A percentile compares a stretch with the other conserved stretches of the same genome.
Evolutionary conservation across 1,140 invertebrate species (phyloP).

Genomic region (Lerema accius): DNA sequence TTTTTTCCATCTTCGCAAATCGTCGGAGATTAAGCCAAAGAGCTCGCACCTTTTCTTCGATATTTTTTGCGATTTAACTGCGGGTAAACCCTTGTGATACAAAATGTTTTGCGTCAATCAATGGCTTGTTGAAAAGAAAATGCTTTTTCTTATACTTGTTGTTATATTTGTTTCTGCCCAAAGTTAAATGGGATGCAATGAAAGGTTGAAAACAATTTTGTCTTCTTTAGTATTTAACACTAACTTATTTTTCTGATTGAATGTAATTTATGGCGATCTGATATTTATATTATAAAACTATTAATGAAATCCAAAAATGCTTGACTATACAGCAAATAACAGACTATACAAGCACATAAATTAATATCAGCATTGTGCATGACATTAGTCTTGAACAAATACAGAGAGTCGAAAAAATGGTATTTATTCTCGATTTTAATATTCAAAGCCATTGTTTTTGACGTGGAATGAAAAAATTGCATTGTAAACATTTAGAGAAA

Average conservation of each 20-base stretch:
- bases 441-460: conserved; percentile 33
- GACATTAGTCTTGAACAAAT: no score
- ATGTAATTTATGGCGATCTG: no score
- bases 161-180: neutral
- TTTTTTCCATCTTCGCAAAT: conserved; percentile 79
- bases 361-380: no score
- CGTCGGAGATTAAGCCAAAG: conserved; percentile 74
- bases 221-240: no score
- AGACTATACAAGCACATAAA: no score
- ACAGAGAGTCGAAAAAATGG: no score
- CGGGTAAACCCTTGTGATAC: conserved; percentile 60
- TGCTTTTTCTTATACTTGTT: conserved; percentile 23
- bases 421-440: conserved; percentile 15
- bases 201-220: no score
- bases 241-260: no score
- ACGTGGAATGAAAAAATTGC: conserved; percentile 59
- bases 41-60: conserved; percentile 74
- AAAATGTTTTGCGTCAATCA: conserved; percentile 60
- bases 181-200: neutral
- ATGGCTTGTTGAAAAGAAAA: conserved; percentile 48
- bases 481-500: conserved; percentile 77
- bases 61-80: conserved; percentile 71
- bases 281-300: no score
- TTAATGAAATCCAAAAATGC: no score
- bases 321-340: no score